Base-by-base conservation (phyloP, 2,113 vertebrate species). In the Apeltes quadracus region DNA sequence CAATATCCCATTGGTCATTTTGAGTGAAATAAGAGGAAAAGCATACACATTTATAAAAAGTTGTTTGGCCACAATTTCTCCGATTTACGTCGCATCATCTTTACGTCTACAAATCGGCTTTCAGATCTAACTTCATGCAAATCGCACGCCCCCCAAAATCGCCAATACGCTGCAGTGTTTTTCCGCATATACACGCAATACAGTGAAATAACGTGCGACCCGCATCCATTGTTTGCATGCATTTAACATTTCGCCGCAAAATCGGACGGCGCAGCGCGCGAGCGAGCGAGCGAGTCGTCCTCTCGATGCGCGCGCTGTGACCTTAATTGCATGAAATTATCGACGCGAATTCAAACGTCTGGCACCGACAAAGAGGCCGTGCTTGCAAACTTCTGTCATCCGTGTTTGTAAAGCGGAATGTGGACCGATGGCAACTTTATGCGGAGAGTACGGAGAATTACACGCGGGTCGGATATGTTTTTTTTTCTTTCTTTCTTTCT, bases 341-440 rank as follows among this genome's bases (percentile, higher is more conserved):
- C 43, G 15, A 11, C 70, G 69, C 59, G 82, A 79, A 80, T 65
- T 4, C 18, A 10, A 1, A 15, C 59, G n/a, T 39, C 36, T 5
- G 0, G 25, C 41, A 2, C 14, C 66, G 54, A 87, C 61, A 85
- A 83, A 61, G 66, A 29, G 68, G 41, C 61, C 56, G 11, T 9
- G 53, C 41, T 34, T 36, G 72, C 44, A 85, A 88, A 88, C 73
- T 82, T 57, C 11, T 76, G 46, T 58, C 43, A 57, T 0, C 8
- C 65, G 27, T 11, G 38, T 64, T 69, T n/a, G 5, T 23, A 25
- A 14, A 23, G 55, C 67, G 34, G 0, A 74, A 66, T 39, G 50
- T 39, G 25, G 14, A 72, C 58, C 58, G 20, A 63, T 29, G 13
- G 18, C 62, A 88, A 88, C 81, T 88, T 87, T 82, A 15, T 61